These are phyloP conservation scores for Ifrita kowaldi DNA, from an alignment of 2,113 vertebrate species.

Conservation along the genomic window DNA sequence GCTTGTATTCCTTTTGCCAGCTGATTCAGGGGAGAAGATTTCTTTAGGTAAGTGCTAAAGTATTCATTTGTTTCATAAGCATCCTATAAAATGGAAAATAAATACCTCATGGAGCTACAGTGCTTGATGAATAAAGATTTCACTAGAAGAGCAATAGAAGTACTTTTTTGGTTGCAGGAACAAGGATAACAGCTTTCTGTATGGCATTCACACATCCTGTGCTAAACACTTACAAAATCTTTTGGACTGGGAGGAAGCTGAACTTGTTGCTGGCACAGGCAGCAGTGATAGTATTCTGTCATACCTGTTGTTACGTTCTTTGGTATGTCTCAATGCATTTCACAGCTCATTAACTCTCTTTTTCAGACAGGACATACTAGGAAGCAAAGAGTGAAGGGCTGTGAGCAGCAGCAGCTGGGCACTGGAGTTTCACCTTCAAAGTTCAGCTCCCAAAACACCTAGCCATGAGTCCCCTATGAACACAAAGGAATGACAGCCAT, in stretches of 20 bases:
- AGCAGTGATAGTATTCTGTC: neutral
- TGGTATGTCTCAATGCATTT: neutral
- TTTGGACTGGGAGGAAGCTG: neutral
- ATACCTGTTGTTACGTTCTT: neutral
- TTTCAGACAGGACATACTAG: neutral
- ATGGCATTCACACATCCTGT: neutral
- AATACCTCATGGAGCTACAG: neutral
- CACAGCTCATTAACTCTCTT: neutral
- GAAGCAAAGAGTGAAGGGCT: neutral
- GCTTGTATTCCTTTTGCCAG: constrained; percentile 87
- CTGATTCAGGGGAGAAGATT: constrained; percentile 90
- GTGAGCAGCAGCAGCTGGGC: neutral
- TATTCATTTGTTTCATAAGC: neutral
- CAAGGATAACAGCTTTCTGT: neutral
- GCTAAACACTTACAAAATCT: neutral
- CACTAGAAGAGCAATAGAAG: neutral
- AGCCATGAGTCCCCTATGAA: neutral
- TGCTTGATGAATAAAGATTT: neutral
- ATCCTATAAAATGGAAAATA: neutral
- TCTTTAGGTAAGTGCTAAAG: constrained; percentile 55
- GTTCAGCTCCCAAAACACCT: neutral
- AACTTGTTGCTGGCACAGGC: neutral
- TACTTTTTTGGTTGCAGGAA: neutral
- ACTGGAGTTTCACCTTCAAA: neutral
- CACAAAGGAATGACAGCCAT: neutral